Percentiles rank a stretch among this genome's conserved stretches.
These are phyloP conservation scores for Halichoeres trimaculatus DNA, from an alignment of 2,113 vertebrate genomes.

Conservation along the genomic window DNA sequence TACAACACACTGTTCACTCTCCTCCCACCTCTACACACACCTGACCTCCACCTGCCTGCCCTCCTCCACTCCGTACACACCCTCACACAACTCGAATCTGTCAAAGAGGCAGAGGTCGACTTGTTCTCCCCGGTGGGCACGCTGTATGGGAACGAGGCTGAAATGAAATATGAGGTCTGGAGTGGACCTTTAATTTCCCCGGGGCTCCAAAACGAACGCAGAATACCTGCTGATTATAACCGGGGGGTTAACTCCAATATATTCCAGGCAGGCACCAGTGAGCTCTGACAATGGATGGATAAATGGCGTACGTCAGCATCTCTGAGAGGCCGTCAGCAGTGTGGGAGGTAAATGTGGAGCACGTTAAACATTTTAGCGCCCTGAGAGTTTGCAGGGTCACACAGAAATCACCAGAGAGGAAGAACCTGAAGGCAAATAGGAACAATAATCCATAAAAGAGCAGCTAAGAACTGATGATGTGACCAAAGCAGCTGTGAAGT, in stretches of 20 bases:
- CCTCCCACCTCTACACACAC: conserved; percentile 14
- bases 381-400: not conserved
- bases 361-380: conserved; percentile 10
- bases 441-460: conserved; percentile 3
- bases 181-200: conserved; percentile 42
- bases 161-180: conserved; percentile 57
- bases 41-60: conserved; percentile 32
- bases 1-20: conserved; percentile 22
- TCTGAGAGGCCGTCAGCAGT: not conserved
- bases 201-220: conserved; percentile 14
- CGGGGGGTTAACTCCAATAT: conserved; percentile 22
- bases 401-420: not conserved
- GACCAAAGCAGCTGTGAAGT: conserved; percentile 12
- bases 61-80: conserved; percentile 8
- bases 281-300: conserved; percentile 40
- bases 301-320: conserved; percentile 4
- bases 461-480: not conserved
- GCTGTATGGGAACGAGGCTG: conserved; percentile 12
- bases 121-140: conserved; percentile 17
- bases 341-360: not conserved
- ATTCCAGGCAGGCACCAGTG: conserved; percentile 14
- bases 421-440: not conserved
- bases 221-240: conserved; percentile 38
- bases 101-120: conserved; percentile 41
- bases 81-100: conserved; percentile 26